These are phyloP conservation scores for Aporophyla lueneburgensis DNA, from an alignment of 2,888 invertebrate species.

Conservation along the genomic window DNA sequence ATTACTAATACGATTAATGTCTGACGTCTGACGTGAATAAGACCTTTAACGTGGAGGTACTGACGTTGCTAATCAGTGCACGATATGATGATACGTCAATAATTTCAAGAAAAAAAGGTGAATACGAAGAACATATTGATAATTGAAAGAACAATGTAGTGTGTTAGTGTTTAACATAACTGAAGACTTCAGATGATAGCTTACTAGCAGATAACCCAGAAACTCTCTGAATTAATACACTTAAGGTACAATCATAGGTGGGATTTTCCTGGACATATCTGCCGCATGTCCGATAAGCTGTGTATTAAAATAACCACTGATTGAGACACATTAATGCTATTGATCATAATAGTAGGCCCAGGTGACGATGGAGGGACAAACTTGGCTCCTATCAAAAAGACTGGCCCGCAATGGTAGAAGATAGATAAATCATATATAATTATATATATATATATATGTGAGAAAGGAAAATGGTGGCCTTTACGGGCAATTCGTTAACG, in stretches of 20 bases:
- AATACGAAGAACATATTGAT: not conserved
- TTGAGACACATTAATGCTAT: not conserved
- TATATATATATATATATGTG: not conserved
- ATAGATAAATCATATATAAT: too few relatives aligned
- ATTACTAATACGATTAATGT: not conserved
- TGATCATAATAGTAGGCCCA: not conserved
- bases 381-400: too few relatives aligned
- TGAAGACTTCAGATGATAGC: not conserved
- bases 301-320: not conserved
- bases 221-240: not conserved
- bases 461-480: accelerated
- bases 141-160: not conserved
- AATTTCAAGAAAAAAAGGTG: not conserved
- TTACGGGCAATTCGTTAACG: not conserved
- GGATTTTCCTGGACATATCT: not conserved
- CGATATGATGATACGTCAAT: not conserved
- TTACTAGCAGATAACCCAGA: not conserved
- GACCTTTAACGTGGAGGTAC: not conserved
- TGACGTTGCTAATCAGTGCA: not conserved
- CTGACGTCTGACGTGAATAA: not conserved
- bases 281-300: too few relatives aligned
- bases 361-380: not conserved
- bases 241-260: too few relatives aligned
- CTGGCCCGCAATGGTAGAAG: too few relatives aligned
- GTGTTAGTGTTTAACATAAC: not conserved